phyloP scores from a whole-genome alignment of 1,140 invertebrate species.

The Rhizoglyphus robini region DNA sequence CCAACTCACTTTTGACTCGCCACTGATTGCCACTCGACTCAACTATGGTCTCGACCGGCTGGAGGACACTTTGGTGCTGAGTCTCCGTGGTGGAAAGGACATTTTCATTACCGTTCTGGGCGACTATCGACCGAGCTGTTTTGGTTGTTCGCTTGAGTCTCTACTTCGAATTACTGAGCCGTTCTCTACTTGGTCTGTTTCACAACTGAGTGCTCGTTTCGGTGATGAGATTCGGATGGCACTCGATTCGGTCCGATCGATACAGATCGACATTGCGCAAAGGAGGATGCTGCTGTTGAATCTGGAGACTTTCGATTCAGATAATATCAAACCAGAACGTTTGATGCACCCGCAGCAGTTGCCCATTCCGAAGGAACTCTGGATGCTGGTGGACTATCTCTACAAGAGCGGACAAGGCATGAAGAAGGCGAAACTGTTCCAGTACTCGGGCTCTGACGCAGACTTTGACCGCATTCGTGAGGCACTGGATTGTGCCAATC shows the following conservation, averaged over 20 bases:
- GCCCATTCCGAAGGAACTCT: slow-evolving; percentile 73
- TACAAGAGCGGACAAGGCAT: slow-evolving; percentile 59
- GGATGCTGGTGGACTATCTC: slow-evolving; percentile 78
- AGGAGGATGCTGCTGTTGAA: too few relatives aligned
- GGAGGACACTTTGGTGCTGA: slow-evolving; percentile 87
- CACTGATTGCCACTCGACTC: slow-evolving; percentile 52
- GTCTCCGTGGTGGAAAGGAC: slow-evolving; percentile 87
- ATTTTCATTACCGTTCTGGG: slow-evolving; percentile 85
- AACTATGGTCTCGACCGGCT: slow-evolving; percentile 68
- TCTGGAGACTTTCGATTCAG: not conserved
- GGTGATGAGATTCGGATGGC: too few relatives aligned
- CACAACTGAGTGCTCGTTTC: not conserved
- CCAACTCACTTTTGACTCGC: slow-evolving; percentile 44
- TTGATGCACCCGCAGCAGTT: not conserved
- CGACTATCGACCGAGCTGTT: slow-evolving; percentile 48
- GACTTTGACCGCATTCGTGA: slow-evolving; percentile 72
- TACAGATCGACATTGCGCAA: not conserved
- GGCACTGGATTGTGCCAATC: slow-evolving; percentile 63
- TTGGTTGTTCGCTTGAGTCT: slow-evolving; percentile 80
- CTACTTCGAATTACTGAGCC: slow-evolving; percentile 35
- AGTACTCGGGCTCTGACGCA: slow-evolving; percentile 55
- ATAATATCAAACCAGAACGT: not conserved
- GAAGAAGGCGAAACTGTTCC: slow-evolving; percentile 69
- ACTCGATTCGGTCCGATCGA: not conserved
- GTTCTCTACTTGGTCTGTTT: not conserved